A percentile compares a stretch with the other conserved stretches of the same genome.
These are phyloP conservation scores for Epirrhoe tristata DNA, from an alignment of 2,888 invertebrate genomes.

Conservation along the genomic window DNA sequence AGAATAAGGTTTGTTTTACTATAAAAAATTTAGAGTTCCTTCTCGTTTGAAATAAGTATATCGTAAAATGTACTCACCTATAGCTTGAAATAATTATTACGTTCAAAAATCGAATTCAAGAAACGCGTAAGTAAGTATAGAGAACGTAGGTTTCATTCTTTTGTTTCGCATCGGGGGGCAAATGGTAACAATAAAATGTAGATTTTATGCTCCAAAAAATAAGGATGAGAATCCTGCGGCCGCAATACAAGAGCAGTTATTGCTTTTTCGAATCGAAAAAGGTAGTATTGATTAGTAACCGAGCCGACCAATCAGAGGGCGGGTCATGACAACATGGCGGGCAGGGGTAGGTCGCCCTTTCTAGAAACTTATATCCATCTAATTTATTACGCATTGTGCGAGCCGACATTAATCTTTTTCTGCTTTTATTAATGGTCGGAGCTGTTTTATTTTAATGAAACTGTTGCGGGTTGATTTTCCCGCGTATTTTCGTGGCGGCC, in stretches of 20 bases:
- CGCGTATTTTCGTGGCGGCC: conserved; percentile 63
- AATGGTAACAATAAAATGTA: conserved; percentile 8
- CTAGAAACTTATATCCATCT: conserved; percentile 70
- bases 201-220: conserved; percentile 12
- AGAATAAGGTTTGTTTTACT: too few relatives aligned
- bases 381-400: conserved; percentile 84
- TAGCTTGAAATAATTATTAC: conserved; percentile 10
- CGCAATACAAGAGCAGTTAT: conserved; percentile 24
- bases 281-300: conserved; percentile 74
- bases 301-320: conserved; percentile 70
- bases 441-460: conserved; percentile 84
- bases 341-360: conserved; percentile 70
- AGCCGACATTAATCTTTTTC: conserved; percentile 82
- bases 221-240: conserved; percentile 32
- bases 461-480: conserved; percentile 57
- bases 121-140: conserved; percentile 17
- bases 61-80: conserved; percentile 3
- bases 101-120: conserved; percentile 29
- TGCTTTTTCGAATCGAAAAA: conserved; percentile 32
- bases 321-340: conserved; percentile 70
- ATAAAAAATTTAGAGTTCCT: too few relatives aligned
- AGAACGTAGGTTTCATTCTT: conserved; percentile 23
- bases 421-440: conserved; percentile 79
- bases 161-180: conserved; percentile 32
- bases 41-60: too few relatives aligned